Evolutionary conservation across 2,888 invertebrate species (phyloP), one percentile per base, ranked within the genome.

Genomic region (Drosophila stalkeri): DNA sequence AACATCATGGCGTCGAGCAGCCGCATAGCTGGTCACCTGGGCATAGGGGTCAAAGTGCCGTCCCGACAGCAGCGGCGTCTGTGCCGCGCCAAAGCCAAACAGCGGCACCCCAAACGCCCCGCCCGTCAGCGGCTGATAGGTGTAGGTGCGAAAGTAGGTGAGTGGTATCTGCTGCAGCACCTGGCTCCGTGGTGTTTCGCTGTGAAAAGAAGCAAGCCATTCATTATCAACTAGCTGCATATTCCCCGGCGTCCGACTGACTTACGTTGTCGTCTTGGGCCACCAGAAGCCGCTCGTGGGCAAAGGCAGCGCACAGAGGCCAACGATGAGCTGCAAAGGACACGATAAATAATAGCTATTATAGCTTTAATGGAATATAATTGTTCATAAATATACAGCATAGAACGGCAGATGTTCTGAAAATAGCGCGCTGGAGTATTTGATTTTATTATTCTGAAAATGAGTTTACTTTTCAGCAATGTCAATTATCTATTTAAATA

Each of bases 101-200:
- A 90, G 85, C 3, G 92, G 91, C 59, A 91, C 80, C 4, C 89
- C 79, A 16, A 90, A 87, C 6, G 91, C 80, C 35, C 82, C 81
- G 20, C 86, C 89, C 4, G 87, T 72, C 37, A 92, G 61, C 3
- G 92, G 92, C 51, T 92, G 92, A 54, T 93, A 92, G 7, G 92
- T 92, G 76, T 92, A 93, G 0, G 93, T 92, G 20, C 92, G 92
- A 64, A 93, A 92, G 62, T 92, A 92, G 43, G 92, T 92, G 37
- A 92, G 82, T 3, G 92, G 92, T 0, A 92, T 92, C 75, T 92
- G 92, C 39, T 92, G 92, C 49, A 92, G 67, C 31, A 89, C 33
- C 35, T 80, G 89, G 1, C 56, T 35, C 6, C 84, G 72, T 1
- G 91, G 80, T 8, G 81, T 66, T 78, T 87, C 91, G 7, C 92